Evolutionary conservation across 2,888 invertebrate genomes (phyloP).

Genomic region (Anthrax anthrax): DNA sequence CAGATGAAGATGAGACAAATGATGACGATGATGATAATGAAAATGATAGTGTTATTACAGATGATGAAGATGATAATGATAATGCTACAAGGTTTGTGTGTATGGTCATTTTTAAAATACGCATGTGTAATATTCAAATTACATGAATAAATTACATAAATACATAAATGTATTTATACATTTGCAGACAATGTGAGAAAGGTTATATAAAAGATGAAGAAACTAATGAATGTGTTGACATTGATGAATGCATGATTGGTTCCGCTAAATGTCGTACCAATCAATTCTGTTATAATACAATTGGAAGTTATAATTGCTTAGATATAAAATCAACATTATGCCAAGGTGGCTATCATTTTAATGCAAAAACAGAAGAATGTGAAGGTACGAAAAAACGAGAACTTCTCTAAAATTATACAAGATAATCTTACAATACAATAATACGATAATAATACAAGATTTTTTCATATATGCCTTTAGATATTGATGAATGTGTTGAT

Average conservation of each 20-base stretch:
- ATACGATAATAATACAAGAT: too few relatives aligned
- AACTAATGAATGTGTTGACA: constrained; percentile 40
- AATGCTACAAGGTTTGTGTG: too few relatives aligned
- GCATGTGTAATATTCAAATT: too few relatives aligned
- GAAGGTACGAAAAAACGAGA: constrained; percentile 38
- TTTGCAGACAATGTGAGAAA: constrained; percentile 27
- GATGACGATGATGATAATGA: constrained; percentile 7
- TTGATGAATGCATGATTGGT: constrained; percentile 54
- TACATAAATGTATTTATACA: too few relatives aligned
- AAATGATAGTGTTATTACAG: neutral
- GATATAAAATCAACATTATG: constrained; percentile 22
- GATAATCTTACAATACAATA: neutral
- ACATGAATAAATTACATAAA: too few relatives aligned
- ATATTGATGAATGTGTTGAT: constrained; percentile 63
- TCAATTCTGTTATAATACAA: constrained; percentile 53
- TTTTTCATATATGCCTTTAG: constrained; percentile 32
- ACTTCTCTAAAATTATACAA: neutral
- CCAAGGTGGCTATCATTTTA: constrained; percentile 39
- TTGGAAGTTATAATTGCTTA: constrained; percentile 50
- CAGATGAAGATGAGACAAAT: constrained; percentile 13
- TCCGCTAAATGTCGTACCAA: constrained; percentile 46
- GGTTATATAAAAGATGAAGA: constrained; percentile 34
- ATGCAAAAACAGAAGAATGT: constrained; percentile 39
- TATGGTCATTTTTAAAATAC: too few relatives aligned
- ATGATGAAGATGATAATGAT: neutral